phyloP scores from a whole-genome alignment of 2,797 vertebrate species.

The Trematomus bernacchii region DNA sequence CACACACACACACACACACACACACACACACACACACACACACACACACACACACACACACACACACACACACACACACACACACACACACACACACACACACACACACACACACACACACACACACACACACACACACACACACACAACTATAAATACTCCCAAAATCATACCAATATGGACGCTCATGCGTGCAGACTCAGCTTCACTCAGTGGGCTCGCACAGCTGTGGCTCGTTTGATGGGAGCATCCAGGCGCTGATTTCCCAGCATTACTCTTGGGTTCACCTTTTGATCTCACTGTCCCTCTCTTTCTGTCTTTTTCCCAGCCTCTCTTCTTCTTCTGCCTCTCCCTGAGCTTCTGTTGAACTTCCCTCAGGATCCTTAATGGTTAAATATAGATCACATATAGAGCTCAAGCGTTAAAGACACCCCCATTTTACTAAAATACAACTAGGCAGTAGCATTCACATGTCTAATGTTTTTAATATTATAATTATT shows the following conservation, averaged over 20 bases:
- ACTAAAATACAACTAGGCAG: too few species aligned
- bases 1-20: too few species aligned
- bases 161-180: neutral
- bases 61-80: slow-evolving; percentile 20
- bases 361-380: neutral
- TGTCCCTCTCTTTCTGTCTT: slow-evolving; percentile 8
- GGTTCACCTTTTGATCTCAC: slow-evolving; percentile 58
- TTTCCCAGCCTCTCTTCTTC: neutral
- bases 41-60: too few species aligned
- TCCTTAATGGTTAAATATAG: neutral
- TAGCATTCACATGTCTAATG: too few species aligned
- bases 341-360: neutral
- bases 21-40: too few species aligned
- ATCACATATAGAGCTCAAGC: too few species aligned
- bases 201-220: slow-evolving; percentile 10
- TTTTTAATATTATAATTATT: too few species aligned
- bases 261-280: slow-evolving; percentile 63
- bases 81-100: neutral
- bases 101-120: neutral
- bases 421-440: too few species aligned
- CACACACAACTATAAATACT: neutral
- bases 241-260: slow-evolving; percentile 65
- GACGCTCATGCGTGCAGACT: slow-evolving; percentile 20
- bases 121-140: neutral
- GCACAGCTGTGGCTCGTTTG: slow-evolving; percentile 66